Evolutionary conservation across 2,113 vertebrate species (phyloP), one percentile per base, ranked within the genome.

Genomic region (Cricetomys ansorgei): DNA sequence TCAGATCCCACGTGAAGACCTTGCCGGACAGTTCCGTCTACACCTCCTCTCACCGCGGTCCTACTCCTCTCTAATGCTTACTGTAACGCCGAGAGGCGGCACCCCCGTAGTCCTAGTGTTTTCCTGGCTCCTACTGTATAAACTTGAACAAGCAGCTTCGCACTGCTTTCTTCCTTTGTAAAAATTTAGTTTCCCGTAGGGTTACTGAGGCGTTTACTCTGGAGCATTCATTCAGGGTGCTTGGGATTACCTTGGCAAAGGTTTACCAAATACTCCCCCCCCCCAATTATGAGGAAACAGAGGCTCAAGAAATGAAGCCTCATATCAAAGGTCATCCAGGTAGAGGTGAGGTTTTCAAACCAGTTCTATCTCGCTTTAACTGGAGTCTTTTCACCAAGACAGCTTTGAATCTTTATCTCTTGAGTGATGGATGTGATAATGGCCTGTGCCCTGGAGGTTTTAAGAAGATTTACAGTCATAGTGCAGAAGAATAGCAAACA

Each of bases 321-420:
- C 27, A 64, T 31, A 75, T 43, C 55, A 53, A 95, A 97, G 83
- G 65, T 95, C 92, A 91, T 43, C 50, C 5, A 65, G 55, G 19
- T 48, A 48, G 34, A 45, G 29, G 50, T 67, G 45, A 84, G 67
- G n/a, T 76, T 93, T 62, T 85, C 48, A 91, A 95, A 86, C 86
- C 80, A 57, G 93, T 95, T 95, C 67, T 84, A 87, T 12, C 75
- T 69, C 25, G 72, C 67, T 89, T 53, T 34, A 92, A 62, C 31
- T 1, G 34, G 93, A 91, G 73, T 13, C 80, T 92, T 81, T 65
- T 67, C 57, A 43, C 62, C 79, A 19, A 69, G 70, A 13, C 69
- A 23, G 53, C 34, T 90, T 88, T 92, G 73, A 34, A 34, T 93
- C 64, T 83, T 97, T 97, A 93, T 94, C 89, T 76, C 57, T 55